These are phyloP conservation scores for Diachasmimorpha longicaudata DNA, from an alignment of 1,140 invertebrate genomes.

Conservation along the genomic window DNA sequence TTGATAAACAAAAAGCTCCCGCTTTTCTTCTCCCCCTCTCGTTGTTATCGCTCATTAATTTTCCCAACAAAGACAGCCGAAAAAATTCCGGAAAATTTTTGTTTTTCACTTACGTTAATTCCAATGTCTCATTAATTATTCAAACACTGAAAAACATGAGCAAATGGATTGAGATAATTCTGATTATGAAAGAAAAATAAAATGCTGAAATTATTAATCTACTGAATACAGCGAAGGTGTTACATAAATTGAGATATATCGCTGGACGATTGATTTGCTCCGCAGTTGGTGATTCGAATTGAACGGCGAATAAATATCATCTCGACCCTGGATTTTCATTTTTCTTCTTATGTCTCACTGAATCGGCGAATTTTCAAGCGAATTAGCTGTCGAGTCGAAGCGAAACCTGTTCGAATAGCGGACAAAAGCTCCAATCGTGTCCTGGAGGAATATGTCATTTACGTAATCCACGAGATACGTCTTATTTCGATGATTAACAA, in stretches of 20 bases:
- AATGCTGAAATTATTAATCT: neutral
- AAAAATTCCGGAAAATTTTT: no score
- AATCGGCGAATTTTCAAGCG: neutral
- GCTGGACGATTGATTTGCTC: conserved; percentile 11
- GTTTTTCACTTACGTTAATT: no score
- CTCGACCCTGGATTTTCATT: neutral
- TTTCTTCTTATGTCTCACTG: neutral
- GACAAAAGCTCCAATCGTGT: neutral
- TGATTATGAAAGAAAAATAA: neutral
- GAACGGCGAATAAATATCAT: neutral
- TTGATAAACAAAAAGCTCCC: no score
- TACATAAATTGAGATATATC: conserved; percentile 16
- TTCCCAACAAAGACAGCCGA: no score
- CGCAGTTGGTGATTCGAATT: neutral
- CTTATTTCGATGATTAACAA: conserved; percentile 62
- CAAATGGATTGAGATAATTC: neutral
- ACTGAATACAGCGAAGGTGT: neutral
- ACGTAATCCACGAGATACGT: conserved; percentile 55
- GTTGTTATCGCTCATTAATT: no score
- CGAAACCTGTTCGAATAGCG: neutral
- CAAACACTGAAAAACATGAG: neutral
- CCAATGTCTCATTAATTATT: neutral
- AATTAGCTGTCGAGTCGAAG: neutral
- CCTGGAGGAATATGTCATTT: conserved; percentile 41
- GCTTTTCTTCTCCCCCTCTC: no score